Conservation (phyloP, 2,888 invertebrate species). For the Thecophora atra region DNA sequence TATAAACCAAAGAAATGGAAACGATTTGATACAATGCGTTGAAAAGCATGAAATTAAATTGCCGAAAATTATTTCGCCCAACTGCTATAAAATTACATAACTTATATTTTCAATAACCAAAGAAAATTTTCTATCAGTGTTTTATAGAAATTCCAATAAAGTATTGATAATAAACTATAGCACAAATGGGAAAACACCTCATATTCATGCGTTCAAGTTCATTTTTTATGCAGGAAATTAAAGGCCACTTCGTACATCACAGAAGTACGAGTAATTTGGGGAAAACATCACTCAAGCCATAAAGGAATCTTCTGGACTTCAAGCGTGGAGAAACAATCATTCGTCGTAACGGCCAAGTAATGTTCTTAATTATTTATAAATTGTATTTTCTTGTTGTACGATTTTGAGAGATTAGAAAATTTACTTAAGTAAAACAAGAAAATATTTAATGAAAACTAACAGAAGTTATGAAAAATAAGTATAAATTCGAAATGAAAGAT, state of each 20-base stretch:
- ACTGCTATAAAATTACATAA: constrained; percentile 46
- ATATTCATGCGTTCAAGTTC: constrained; percentile 52
- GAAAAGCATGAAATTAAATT: constrained; percentile 19
- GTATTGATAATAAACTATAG: constrained; percentile 45
- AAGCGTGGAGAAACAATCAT: constrained; percentile 10
- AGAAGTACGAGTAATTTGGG: constrained; percentile 36
- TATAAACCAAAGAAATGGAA: constrained; percentile 42
- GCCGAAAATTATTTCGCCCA: constrained; percentile 12
- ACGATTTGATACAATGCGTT: constrained; percentile 30
- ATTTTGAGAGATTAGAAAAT: not conserved
- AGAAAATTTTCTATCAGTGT: constrained; percentile 38
- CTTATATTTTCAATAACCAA: constrained; percentile 39
- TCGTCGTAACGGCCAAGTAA: constrained; percentile 39
- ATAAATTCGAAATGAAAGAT: constrained; percentile 17
- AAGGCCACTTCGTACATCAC: constrained; percentile 46
- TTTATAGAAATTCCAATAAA: constrained; percentile 37
- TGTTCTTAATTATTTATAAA: constrained; percentile 29
- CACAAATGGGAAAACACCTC: constrained; percentile 46
- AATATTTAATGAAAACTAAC: constrained; percentile 34
- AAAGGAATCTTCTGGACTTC: constrained; percentile 38
- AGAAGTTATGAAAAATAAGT: constrained; percentile 32
- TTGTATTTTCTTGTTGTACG: constrained; percentile 32
- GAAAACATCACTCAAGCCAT: constrained; percentile 29
- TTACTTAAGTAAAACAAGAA: constrained; percentile 36
- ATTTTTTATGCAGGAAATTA: constrained; percentile 62